Evolutionary conservation across 2,113 vertebrate species (phyloP).

Genomic region (Cervus canadensis): DNA sequence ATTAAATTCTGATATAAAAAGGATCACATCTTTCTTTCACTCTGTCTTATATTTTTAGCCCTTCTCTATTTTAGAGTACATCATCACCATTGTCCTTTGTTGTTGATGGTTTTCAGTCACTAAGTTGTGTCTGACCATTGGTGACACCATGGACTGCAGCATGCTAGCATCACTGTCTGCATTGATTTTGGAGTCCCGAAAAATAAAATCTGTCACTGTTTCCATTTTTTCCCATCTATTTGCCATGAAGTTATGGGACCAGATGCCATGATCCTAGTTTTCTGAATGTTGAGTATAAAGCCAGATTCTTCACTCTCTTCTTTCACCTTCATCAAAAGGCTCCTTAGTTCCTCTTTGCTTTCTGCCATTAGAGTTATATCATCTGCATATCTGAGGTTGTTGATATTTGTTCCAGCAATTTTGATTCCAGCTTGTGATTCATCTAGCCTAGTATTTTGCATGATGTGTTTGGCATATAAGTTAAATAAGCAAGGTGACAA

Average conservation of each 20-base stretch:
- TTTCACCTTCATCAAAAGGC: not conserved
- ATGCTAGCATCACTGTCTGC: not conserved
- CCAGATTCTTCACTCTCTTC: not conserved
- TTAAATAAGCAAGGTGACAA: not conserved
- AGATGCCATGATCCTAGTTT: not conserved
- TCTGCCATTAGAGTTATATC: not conserved
- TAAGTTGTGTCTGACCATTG: not conserved
- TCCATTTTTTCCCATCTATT: not conserved
- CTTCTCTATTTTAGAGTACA: not conserved
- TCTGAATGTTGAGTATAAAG: not conserved
- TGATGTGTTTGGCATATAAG: not conserved
- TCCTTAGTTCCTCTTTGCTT: not conserved
- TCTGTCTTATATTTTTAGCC: not conserved
- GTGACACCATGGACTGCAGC: not conserved
- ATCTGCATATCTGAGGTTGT: not conserved
- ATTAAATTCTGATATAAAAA: not conserved
- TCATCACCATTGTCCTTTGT: not conserved
- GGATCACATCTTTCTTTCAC: not conserved
- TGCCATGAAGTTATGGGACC: not conserved
- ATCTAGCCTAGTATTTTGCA: not conserved
- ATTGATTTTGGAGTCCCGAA: fast-evolving
- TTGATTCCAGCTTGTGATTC: not conserved
- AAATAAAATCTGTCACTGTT: not conserved
- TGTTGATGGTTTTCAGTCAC: not conserved
- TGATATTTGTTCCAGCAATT: not conserved